phyloP scores from a whole-genome alignment of 2,888 invertebrate species.

The Mesorhabditis belari region DNA sequence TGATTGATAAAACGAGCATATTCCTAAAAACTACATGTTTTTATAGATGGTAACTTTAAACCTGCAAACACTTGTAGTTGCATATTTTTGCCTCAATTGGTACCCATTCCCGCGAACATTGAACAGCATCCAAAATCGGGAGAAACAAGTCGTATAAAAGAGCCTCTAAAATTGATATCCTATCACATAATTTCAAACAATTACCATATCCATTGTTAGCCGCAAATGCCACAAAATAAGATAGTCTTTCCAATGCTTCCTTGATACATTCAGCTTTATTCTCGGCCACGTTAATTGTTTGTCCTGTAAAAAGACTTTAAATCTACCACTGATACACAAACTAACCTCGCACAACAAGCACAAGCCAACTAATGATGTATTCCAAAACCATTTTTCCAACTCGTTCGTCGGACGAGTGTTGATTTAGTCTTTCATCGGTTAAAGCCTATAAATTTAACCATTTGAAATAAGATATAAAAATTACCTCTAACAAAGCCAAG shows the following conservation, averaged over 20 bases:
- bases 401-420: neutral
- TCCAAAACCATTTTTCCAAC: neutral
- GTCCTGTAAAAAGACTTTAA: conserved; percentile 15
- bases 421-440: neutral
- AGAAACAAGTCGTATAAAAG: neutral
- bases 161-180: too few species aligned
- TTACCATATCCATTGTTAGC: neutral
- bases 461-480: neutral
- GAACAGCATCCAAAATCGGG: neutral
- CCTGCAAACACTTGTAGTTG: neutral
- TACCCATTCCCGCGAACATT: neutral
- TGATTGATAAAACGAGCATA: too few species aligned
- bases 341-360: neutral
- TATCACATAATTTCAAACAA: too few species aligned
- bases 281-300: conserved; percentile 27
- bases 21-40: too few species aligned
- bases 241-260: conserved; percentile 17
- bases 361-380: neutral
- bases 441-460: neutral
- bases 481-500: conserved; percentile 12
- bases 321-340: too few species aligned
- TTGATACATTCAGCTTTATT: conserved; percentile 34
- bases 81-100: neutral
- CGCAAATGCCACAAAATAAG: neutral
- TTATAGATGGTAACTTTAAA: too few species aligned